Percentiles rank a stretch among this genome's conserved stretches.
Evolutionary conservation across 2,888 invertebrate species (phyloP).

Genomic region (Hecatera dysodea): DNA sequence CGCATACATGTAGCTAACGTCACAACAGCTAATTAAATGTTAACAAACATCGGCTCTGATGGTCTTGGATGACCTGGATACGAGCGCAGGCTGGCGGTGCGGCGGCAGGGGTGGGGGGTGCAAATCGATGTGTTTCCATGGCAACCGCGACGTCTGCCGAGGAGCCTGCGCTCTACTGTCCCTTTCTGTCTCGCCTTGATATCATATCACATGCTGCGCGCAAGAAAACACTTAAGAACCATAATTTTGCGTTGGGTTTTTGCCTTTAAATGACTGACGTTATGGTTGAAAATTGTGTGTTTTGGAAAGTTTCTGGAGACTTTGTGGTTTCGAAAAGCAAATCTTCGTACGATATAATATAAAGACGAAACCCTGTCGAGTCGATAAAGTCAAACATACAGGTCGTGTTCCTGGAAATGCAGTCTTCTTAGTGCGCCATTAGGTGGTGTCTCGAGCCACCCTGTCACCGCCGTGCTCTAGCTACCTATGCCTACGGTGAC

Average conservation of each 20-base stretch:
- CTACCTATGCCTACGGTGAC: conserved; percentile 75
- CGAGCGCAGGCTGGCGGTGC: conserved; percentile 81
- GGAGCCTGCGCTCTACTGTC: conserved; percentile 90
- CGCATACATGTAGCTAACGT: conserved; percentile 43
- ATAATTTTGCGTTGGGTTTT: conserved; percentile 2
- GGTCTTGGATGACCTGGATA: conserved; percentile 88
- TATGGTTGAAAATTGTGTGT: conserved; percentile 63
- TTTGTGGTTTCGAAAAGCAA: conserved; percentile 65
- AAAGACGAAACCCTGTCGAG: conserved; percentile 85
- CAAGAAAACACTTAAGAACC: conserved; percentile 68
- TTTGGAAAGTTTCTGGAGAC: conserved; percentile 40
- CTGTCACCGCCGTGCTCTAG: conserved; percentile 49
- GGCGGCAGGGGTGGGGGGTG: conserved; percentile 76
- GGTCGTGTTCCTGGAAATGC: conserved; percentile 65
- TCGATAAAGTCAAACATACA: conserved; percentile 84
- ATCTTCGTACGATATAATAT: conserved; percentile 87
- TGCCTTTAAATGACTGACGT: accelerated
- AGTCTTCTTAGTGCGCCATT: conserved; percentile 63
- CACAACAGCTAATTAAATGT: conserved; percentile 64
- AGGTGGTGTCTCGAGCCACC: conserved; percentile 61
- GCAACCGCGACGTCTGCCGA: conserved; percentile 90
- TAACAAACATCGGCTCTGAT: conserved; percentile 73
- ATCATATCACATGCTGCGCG: conserved; percentile 86
- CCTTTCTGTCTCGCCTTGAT: conserved; percentile 90
- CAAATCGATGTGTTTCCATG: conserved; percentile 90